Evolutionary conservation across 2,888 invertebrate species (phyloP).

Genomic region (Phyllotreta cruciferae): DNA sequence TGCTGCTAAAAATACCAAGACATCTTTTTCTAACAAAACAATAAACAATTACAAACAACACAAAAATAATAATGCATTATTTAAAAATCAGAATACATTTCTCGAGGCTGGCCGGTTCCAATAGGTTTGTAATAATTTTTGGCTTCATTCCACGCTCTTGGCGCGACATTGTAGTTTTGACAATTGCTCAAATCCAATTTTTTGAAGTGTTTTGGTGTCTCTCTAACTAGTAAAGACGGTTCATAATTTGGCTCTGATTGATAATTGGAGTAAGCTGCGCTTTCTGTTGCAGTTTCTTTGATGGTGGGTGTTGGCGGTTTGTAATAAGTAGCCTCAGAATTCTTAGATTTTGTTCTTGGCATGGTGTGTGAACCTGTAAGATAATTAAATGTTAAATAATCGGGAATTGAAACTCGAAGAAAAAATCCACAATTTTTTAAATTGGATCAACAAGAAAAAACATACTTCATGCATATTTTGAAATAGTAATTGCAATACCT

Average conservation of each 20-base stretch:
- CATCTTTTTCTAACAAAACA: constrained; percentile 21
- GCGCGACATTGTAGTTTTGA: constrained; percentile 81
- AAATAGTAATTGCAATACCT: background rate
- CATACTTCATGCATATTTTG: background rate
- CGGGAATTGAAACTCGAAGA: background rate
- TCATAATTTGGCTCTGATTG: constrained; percentile 41
- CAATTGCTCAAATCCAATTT: constrained; percentile 50
- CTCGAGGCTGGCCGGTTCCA: constrained; percentile 66
- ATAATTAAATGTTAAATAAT: background rate
- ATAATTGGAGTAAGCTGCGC: constrained; percentile 39
- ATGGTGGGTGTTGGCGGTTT: constrained; percentile 53
- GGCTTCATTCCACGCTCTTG: constrained; percentile 80
- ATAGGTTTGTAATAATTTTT: constrained; percentile 76
- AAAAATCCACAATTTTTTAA: background rate
- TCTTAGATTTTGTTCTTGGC: constrained; percentile 49
- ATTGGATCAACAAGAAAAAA: constrained; percentile 2
- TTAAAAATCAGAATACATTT: constrained; percentile 49
- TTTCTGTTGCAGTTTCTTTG: constrained; percentile 50
- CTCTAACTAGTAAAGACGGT: constrained; percentile 27
- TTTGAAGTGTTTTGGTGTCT: constrained; percentile 39
- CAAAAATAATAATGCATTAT: constrained; percentile 7
- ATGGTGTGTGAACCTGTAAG: constrained; percentile 49
- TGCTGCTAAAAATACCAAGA: constrained; percentile 27
- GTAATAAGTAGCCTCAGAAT: constrained; percentile 51
- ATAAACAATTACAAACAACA: constrained; percentile 30